These are phyloP conservation scores for Bagarius yarrelli DNA, from an alignment of 2,113 vertebrate genomes.

Conservation along the genomic window DNA sequence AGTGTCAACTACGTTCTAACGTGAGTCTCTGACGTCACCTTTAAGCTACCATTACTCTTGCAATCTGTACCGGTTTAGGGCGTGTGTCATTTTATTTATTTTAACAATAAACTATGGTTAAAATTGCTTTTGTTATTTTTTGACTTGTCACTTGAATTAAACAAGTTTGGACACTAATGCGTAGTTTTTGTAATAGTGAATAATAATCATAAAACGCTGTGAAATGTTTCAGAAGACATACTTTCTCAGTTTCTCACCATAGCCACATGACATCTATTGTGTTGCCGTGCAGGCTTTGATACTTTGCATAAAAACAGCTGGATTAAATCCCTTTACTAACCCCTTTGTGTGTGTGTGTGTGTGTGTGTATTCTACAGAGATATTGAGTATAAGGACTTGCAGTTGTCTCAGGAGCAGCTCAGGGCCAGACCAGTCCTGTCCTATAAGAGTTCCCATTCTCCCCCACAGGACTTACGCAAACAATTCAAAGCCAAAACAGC, in stretches of 20 bases:
- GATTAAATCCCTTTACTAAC: neutral
- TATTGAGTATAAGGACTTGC: constrained; percentile 85
- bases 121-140: neutral
- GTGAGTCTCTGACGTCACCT: constrained; percentile 73
- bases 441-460: constrained; percentile 75
- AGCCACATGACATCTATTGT: neutral
- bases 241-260: neutral
- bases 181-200: too few relatives aligned
- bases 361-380: constrained; percentile 71
- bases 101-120: neutral
- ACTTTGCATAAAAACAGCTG: constrained; percentile 9
- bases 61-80: neutral
- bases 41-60: neutral
- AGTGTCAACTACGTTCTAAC: constrained; percentile 96
- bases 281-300: neutral
- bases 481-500: constrained; percentile 78
- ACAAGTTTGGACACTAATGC: neutral
- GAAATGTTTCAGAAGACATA: neutral
- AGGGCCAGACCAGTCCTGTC: constrained; percentile 73
- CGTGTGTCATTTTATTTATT: neutral
- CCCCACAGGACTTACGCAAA: constrained; percentile 83
- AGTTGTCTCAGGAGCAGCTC: constrained; percentile 86
- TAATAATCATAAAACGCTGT: neutral
- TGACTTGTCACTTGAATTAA: neutral
- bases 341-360: constrained; percentile 23